Evolutionary conservation across 1,140 invertebrate genomes (phyloP), one percentile per base, ranked within the genome.

Genomic region (Bombus fervidus): DNA sequence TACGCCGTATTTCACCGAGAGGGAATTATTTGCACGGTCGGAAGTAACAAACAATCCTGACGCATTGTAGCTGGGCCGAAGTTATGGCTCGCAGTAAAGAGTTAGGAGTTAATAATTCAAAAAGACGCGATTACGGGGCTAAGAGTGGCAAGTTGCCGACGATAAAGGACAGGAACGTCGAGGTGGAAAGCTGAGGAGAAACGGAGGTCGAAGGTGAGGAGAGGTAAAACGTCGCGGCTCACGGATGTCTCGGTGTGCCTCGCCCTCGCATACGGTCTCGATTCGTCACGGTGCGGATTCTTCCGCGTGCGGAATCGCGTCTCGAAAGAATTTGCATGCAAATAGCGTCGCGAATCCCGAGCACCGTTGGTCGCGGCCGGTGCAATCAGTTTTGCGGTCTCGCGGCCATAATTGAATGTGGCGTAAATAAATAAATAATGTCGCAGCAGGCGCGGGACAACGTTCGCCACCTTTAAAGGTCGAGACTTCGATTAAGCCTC

Each of bases 401-500:
- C 81, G 86, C 87, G 77, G 74, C 89, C 74, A 87, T 94, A 94
- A 94, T 94, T 94, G 94, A 94, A 94, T 94, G 93, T 92, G 91
- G 90, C 93, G 92, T 94, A 93, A 93, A 94, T 94, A 94, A 94
- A 93, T 94, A 94, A 94, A 94, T 94, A 94, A 94, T 93, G 93
- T 94, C 93, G 88, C 90, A 87, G 85, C 73, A 75, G 83, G 85
- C 79, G 82, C 82, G 86, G 90, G 64, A 89, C 84, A 77, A 75
- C 89, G 88, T 91, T 88, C 86, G 89, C 77, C 86, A 87, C 89
- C 68, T 87, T 90, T 91, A 92, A 91, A 93, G 92, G 92, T 93
- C 92, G 90, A 80, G 89, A 92, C 92, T 92, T 93, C 92, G 92
- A 93, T 93, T 93, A 92, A 93, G 85, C 81, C 77, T 87, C 88